phyloP scores from a whole-genome alignment of 2,113 vertebrate species.

The Scomber japonicus region DNA sequence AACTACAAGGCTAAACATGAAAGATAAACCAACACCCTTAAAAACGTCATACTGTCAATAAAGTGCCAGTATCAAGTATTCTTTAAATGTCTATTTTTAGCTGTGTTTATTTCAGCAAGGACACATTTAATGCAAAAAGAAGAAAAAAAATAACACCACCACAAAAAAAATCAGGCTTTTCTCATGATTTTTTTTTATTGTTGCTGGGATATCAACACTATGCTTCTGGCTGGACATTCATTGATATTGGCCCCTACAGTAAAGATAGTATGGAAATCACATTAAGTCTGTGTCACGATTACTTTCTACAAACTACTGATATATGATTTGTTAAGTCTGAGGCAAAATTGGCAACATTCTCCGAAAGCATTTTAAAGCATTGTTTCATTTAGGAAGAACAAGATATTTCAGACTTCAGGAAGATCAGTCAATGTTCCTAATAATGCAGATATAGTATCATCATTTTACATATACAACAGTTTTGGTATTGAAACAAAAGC shows the following conservation, averaged over 20 bases:
- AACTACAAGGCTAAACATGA: not conserved
- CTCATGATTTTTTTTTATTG: conserved; percentile 60
- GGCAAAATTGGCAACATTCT: conserved; percentile 1
- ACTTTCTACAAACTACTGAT: conserved; percentile 33
- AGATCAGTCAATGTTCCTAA: not conserved
- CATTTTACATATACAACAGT: not conserved
- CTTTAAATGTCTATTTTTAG: too few relatives aligned
- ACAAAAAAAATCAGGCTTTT: conserved; percentile 30
- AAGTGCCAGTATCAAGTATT: not conserved
- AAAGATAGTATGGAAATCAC: conserved; percentile 24
- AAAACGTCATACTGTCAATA: not conserved
- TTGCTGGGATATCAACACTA: conserved; percentile 55
- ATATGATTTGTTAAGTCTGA: conserved; percentile 30
- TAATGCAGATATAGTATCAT: not conserved
- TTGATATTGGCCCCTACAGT: conserved; percentile 36
- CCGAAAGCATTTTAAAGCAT: conserved; percentile 1
- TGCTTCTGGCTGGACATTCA: conserved; percentile 53
- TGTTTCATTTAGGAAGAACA: conserved; percentile 35
- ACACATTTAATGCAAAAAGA: not conserved
- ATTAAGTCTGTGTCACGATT: conserved; percentile 24
- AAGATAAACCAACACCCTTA: not conserved
- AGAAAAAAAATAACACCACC: not conserved
- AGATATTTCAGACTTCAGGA: conserved; percentile 14
- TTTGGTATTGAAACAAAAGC: not conserved
- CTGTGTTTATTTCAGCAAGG: not conserved